phyloP scores from a whole-genome alignment of 2,797 vertebrate genomes.

The Discoglossus pictus region DNA sequence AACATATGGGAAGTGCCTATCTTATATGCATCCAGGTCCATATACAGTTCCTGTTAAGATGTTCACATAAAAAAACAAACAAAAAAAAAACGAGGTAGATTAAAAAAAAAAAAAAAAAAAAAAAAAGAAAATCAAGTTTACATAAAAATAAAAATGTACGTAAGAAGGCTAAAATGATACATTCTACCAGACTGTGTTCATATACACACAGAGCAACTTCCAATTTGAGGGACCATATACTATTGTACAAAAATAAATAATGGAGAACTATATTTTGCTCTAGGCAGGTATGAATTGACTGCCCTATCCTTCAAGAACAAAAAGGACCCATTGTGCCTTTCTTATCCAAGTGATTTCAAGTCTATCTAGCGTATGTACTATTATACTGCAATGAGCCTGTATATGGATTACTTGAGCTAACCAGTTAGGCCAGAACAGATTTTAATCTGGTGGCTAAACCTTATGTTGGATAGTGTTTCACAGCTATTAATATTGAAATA shows the following conservation, averaged over 20 bases:
- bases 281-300: neutral
- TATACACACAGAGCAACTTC: conserved; percentile 8
- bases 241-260: neutral
- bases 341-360: too few species aligned
- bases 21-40: conserved; percentile 57
- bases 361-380: too few species aligned
- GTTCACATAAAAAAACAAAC: too few species aligned
- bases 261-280: neutral
- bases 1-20: conserved; percentile 47
- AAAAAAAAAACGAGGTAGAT: conserved; percentile 72
- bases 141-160: conserved; percentile 41
- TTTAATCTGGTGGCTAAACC: too few species aligned
- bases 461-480: too few species aligned
- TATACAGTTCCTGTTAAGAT: conserved; percentile 52
- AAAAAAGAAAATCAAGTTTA: neutral
- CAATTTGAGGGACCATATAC: neutral
- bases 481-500: too few species aligned
- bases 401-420: too few species aligned
- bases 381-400: too few species aligned
- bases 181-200: conserved; percentile 49
- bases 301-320: neutral
- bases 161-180: conserved; percentile 57
- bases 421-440: too few species aligned
- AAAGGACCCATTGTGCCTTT: too few species aligned
- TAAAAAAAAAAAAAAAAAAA: conserved; percentile 48